A percentile compares a stretch with the other conserved stretches of the same genome.
These are phyloP conservation scores for Jacana jacana DNA, from an alignment of 2,113 vertebrate species.

Conservation along the genomic window DNA sequence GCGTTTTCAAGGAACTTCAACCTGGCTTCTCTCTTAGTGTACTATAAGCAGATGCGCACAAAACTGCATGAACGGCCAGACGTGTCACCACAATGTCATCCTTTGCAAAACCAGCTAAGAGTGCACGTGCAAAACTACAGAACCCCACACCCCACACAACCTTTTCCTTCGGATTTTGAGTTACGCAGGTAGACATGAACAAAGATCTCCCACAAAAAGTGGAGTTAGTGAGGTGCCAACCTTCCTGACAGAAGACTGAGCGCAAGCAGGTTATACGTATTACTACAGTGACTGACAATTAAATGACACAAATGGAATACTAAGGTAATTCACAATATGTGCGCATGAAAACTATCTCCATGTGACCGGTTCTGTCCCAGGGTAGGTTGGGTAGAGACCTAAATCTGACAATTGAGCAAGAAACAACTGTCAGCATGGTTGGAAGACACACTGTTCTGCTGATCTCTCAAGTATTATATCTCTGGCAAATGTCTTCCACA, in stretches of 20 bases:
- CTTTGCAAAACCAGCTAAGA: neutral
- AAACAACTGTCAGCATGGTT: neutral
- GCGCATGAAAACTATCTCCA: neutral
- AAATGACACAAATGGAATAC: neutral
- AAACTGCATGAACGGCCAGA: neutral
- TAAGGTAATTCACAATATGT: neutral
- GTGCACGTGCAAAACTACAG: neutral
- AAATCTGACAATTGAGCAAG: neutral
- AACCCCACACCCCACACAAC: neutral
- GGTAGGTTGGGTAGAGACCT: neutral
- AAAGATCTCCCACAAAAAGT: neutral
- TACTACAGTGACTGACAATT: neutral
- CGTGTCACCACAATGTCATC: neutral
- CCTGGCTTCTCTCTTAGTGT: neutral
- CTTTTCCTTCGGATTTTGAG: neutral
- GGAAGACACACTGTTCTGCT: neutral
- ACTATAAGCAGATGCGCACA: neutral
- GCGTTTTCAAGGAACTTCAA: conserved; percentile 15
- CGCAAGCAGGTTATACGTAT: neutral
- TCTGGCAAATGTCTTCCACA: neutral
- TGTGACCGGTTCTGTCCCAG: neutral
- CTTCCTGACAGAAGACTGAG: neutral
- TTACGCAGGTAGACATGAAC: neutral
- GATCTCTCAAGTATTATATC: neutral
- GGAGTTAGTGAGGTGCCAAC: neutral